Base-by-base conservation (phyloP, 1,140 invertebrate species). In the Pantala flavescens region DNA sequence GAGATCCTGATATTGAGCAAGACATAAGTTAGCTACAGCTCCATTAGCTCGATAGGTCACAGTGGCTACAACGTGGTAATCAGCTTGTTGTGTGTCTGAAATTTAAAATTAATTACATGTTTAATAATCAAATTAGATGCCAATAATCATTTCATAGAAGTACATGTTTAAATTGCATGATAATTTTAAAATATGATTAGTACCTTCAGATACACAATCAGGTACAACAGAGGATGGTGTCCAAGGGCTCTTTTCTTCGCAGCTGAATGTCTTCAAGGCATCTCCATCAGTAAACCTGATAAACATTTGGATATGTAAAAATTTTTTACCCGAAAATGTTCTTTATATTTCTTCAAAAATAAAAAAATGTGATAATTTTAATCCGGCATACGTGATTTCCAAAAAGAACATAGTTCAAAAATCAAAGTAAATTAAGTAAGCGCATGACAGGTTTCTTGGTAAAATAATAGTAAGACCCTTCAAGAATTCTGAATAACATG, bases 121-220 rank as follows among this genome's bases (percentile, higher is more conserved):
- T n/a, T n/a, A 71, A 71, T 73, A 75, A 63, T 72, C 43, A 75
- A 78, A 14, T 24, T 75, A 23, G 36, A 12, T 16, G n/a, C n/a
- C n/a, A n/a, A 21, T 19, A 71, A n/a, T n/a, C 10, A 16, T 55
- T 63, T 43, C 24, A 74, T 28, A 72, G 10, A 10, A 21, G 1
- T 63, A n/a, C 21, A n/a, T 19, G 77, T 11, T 71, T 74, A 12
- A 24, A 24, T 3, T 21, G 63, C 73, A 71, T 11, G n/a, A 19
- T 7, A n/a, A 7, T 24, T 7, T 12, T 36, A 19, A 76, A 42
- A 70, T 23, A 74, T 28, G 28, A 55, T 71, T 42, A 70, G 23
- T 84, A 91, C 90, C 91, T 88, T 96, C 93, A 12, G 94, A 94
- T 42, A 98, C 93, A 82, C 95, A 97, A 80, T 97, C 94, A 0